phyloP scores from a whole-genome alignment of 2,797 vertebrate species.

The Poeciliopsis infans region DNA sequence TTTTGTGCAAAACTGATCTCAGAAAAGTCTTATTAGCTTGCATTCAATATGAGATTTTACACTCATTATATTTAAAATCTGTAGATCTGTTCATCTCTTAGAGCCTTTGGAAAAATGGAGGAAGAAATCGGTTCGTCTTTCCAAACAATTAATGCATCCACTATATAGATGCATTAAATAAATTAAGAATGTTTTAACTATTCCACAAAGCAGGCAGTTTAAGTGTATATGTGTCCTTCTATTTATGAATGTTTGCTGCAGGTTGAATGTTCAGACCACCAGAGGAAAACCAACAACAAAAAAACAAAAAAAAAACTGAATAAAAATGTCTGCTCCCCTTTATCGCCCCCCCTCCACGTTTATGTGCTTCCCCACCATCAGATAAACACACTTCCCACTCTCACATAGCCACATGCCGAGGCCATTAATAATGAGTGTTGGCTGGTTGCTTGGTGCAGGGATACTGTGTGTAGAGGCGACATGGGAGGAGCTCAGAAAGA shows the following conservation, averaged over 20 bases:
- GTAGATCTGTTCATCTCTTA: background rate
- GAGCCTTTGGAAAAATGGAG: too few relatives aligned
- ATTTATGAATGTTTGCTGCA: background rate
- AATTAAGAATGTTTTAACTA: background rate
- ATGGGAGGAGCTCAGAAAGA: slow-evolving; percentile 50
- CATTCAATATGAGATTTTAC: background rate
- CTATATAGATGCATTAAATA: background rate
- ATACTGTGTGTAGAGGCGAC: slow-evolving; percentile 38
- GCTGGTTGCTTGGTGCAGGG: slow-evolving; percentile 30
- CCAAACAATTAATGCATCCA: background rate
- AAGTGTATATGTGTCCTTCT: background rate
- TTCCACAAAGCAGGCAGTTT: background rate
- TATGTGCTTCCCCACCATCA: slow-evolving; percentile 22
- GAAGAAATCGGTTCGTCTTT: background rate
- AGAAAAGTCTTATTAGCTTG: background rate
- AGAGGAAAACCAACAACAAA: slow-evolving; percentile 41
- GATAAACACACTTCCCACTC: slow-evolving; percentile 35
- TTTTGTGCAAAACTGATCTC: background rate
- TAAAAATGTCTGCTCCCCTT: slow-evolving; percentile 9
- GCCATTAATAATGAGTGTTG: slow-evolving; percentile 63
- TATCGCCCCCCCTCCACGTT: slow-evolving; percentile 24
- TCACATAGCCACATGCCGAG: slow-evolving; percentile 37
- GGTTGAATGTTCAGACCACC: background rate
- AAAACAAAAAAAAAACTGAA: background rate
- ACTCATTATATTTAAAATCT: background rate